Percentiles rank a stretch among this genome's conserved stretches.
Evolutionary conservation across 2,113 vertebrate genomes (phyloP).

Genomic region (Hydrochoerus hydrochaeris): DNA sequence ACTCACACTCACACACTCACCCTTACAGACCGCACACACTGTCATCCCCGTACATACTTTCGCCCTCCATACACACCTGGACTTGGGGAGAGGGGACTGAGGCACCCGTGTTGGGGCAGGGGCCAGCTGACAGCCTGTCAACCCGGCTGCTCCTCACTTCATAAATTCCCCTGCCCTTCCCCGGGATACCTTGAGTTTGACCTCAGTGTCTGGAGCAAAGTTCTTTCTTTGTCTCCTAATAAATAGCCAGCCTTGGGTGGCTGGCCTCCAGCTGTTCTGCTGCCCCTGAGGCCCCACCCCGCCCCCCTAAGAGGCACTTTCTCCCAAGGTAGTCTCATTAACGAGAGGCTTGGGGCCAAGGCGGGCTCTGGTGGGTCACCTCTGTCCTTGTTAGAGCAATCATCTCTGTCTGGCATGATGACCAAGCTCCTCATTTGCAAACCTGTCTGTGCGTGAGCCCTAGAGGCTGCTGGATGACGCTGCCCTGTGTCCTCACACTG

Average conservation of each 20-base stretch:
- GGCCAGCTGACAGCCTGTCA: slow-evolving; percentile 52
- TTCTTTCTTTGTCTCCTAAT: slow-evolving; percentile 82
- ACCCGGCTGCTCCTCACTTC: slow-evolving; percentile 67
- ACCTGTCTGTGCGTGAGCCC: slow-evolving; percentile 33
- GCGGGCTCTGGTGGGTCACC: slow-evolving; percentile 44
- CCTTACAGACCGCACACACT: not conserved
- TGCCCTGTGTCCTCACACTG: not conserved
- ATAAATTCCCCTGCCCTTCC: slow-evolving; percentile 78
- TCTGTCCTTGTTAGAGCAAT: slow-evolving; percentile 81
- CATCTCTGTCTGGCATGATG: slow-evolving; percentile 72
- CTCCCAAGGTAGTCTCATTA: slow-evolving; percentile 82
- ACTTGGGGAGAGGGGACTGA: not conserved
- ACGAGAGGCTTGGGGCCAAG: slow-evolving; percentile 68
- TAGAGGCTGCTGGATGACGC: not conserved
- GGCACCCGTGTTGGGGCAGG: not conserved
- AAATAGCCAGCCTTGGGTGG: slow-evolving; percentile 71
- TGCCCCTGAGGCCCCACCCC: not conserved
- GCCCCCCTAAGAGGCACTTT: slow-evolving; percentile 54
- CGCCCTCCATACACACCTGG: not conserved
- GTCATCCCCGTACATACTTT: not conserved
- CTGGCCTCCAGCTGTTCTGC: slow-evolving; percentile 75
- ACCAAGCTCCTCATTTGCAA: not conserved
- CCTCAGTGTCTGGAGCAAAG: slow-evolving; percentile 72
- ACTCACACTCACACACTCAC: no score
- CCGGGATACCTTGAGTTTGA: slow-evolving; percentile 80